Percentiles rank a stretch among this genome's conserved stretches.
These are phyloP conservation scores for Corydoras sp. DNA, from an alignment of 2,113 vertebrate species.

Conservation along the genomic window DNA sequence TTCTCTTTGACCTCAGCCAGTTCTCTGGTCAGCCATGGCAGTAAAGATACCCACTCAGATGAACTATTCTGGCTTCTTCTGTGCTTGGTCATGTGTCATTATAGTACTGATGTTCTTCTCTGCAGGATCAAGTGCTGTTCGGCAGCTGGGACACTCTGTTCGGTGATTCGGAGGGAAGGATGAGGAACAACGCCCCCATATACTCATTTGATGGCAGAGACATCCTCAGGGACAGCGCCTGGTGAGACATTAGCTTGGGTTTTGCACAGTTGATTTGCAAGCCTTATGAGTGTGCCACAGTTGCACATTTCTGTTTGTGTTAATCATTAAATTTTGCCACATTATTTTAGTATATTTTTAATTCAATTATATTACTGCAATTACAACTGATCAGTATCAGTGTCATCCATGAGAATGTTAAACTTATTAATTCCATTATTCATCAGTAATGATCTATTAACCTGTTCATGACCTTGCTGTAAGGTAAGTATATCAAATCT, in stretches of 20 bases:
- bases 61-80: not conserved
- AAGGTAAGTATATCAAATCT: not conserved
- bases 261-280: not conserved
- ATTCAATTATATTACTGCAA: not conserved
- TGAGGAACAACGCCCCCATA: conserved; percentile 68
- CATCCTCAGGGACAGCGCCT: conserved; percentile 73
- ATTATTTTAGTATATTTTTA: not conserved
- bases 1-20: too few relatives aligned
- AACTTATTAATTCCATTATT: not conserved
- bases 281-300: too few relatives aligned
- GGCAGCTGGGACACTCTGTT: conserved; percentile 88
- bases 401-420: too few relatives aligned
- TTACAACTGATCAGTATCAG: not conserved
- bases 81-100: not conserved
- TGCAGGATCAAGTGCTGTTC: conserved; percentile 85
- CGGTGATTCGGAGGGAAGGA: conserved; percentile 60
- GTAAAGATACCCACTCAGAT: not conserved
- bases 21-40: not conserved
- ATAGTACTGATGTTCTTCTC: conserved; percentile 21
- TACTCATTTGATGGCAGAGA: conserved; percentile 89
- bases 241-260: conserved; percentile 64
- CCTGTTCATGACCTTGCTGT: not conserved
- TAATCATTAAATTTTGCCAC: not conserved
- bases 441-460: not conserved
- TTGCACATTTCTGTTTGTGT: not conserved